Conservation (phyloP, 2,113 vertebrate species). For the Anhinga rufa region DNA sequence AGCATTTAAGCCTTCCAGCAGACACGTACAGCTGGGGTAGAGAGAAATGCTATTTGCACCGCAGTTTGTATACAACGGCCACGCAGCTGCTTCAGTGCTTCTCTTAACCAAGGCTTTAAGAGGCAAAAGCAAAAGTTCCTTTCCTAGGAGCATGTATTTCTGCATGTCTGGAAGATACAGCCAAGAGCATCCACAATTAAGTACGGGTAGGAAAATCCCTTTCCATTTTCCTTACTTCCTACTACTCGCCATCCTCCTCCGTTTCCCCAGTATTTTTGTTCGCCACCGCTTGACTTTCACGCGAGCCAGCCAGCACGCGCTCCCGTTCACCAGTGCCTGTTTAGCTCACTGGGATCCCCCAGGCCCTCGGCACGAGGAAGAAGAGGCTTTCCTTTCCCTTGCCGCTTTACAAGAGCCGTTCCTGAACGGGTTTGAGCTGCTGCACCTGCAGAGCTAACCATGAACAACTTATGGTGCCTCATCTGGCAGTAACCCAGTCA, state of each 20-base stretch:
- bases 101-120: neutral
- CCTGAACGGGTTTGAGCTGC: neutral
- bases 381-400: neutral
- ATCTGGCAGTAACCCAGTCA: neutral
- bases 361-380: too few relatives aligned
- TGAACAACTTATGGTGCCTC: too few relatives aligned
- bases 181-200: neutral
- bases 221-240: neutral
- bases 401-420: neutral
- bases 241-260: neutral
- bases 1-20: neutral
- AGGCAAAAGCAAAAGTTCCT: neutral
- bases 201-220: neutral
- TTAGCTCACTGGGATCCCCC: neutral
- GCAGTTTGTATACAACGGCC: neutral
- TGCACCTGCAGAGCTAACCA: neutral
- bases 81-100: neutral
- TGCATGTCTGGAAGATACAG: neutral
- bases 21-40: neutral
- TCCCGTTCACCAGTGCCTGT: neutral
- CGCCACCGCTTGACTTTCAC: neutral
- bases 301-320: neutral
- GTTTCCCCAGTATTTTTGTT: neutral
- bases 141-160: neutral
- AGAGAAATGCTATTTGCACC: neutral